phyloP scores from a whole-genome alignment of 2,113 vertebrate genomes.

The Anoura caudifer region DNA sequence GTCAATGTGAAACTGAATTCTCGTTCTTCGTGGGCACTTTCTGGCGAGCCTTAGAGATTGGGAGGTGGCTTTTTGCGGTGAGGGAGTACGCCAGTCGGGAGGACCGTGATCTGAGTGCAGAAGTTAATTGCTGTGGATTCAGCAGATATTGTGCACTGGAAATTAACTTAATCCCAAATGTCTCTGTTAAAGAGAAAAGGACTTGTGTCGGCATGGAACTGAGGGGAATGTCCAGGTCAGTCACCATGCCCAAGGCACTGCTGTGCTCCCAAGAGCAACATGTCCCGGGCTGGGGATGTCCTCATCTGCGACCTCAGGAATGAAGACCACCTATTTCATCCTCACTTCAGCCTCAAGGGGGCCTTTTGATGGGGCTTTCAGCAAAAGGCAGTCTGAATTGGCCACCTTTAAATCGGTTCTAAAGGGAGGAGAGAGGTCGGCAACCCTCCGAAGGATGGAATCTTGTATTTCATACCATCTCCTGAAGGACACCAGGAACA shows the following conservation, averaged over 20 bases:
- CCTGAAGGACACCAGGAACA: neutral
- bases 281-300: neutral
- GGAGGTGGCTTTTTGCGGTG: neutral
- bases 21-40: neutral
- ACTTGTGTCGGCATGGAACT: neutral
- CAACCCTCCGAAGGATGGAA: neutral
- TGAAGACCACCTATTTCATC: neutral
- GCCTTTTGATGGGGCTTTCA: neutral
- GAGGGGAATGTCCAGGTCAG: neutral
- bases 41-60: neutral
- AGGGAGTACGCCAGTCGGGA: neutral
- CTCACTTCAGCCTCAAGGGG: neutral
- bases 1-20: slow-evolving; percentile 54
- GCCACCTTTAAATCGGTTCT: neutral
- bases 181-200: neutral
- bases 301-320: neutral
- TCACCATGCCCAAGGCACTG: neutral
- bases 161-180: neutral
- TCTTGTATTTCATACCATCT: neutral
- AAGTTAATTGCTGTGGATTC: slow-evolving; percentile 21
- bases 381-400: neutral
- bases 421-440: neutral
- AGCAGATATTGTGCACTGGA: neutral
- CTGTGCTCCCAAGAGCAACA: neutral
- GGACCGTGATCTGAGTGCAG: neutral